Conservation (phyloP, 2,888 invertebrate species). For the Shargacucullia verbasci region DNA sequence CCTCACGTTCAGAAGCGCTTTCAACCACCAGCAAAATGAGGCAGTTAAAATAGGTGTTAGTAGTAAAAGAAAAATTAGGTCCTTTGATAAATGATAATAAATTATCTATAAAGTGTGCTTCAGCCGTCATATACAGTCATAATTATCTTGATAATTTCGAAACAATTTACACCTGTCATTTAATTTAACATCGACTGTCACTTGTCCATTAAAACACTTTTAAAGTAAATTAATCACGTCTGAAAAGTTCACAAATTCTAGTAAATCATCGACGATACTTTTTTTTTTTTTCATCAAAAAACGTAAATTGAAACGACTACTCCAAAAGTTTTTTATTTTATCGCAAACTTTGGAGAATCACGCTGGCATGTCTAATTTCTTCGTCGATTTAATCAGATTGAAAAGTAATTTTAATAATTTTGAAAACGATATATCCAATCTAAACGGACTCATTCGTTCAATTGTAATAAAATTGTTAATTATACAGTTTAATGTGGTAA, state of each 20-base stretch:
- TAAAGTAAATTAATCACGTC: slow-evolving; percentile 47
- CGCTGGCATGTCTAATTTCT: slow-evolving; percentile 1
- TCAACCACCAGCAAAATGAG: no score
- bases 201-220: slow-evolving; percentile 47
- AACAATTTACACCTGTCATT: slow-evolving; percentile 8
- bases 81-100: no score
- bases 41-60: no score
- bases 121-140: neutral
- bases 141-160: neutral
- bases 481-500: no score
- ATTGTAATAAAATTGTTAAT: no score
- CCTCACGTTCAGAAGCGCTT: no score
- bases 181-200: slow-evolving; percentile 23
- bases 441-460: no score
- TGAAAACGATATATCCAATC: neutral
- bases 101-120: no score
- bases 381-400: slow-evolving; percentile 2
- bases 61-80: no score
- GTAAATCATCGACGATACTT: slow-evolving; percentile 1
- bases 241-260: slow-evolving; percentile 50
- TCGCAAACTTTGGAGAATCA: neutral
- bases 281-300: no score
- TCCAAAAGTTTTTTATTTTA: neutral
- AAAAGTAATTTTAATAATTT: neutral
- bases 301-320: neutral